Base-by-base conservation (phyloP, 2,888 invertebrate species). In the Muschampia plurimacula region DNA sequence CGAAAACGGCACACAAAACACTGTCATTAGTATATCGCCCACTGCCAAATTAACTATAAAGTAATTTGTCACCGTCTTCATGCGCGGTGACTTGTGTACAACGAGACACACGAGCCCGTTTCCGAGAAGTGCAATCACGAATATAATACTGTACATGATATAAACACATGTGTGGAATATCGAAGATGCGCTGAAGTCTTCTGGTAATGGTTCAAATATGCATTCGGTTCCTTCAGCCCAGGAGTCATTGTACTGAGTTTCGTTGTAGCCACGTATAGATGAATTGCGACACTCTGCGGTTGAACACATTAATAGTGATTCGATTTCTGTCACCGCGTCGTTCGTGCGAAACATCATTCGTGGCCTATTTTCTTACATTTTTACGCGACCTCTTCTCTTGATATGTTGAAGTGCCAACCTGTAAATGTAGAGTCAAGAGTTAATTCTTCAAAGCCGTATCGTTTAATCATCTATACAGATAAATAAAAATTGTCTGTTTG, bases 31-130 rank as follows among this genome's bases (percentile, higher is more conserved):
- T 75, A 99, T 96, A 86, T 99, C 99, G 41, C 98, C 98, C 44
- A 98, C 95, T 0, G 98, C 98, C 77, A 99, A 92, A 88, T 97
- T 98, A 83, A 97, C 97, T 84, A 99, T 97, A 87, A 98, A 98
- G 88, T 96, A 97, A 88, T 99, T 98, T 55, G 98, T 98, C 3
- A 98, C 98, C 0, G 98, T 98, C 81, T 97, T 96, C 98, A 98
- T 98, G 36, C 97, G 95, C 0, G 97, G 97, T 22, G 97, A 97
- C 2, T 96, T 96, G 74, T 97, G 95, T 0, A 99, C 97, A 32
- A 98, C 97, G 86, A 97, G 98, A 86, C 98, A 98, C n/a, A 98
- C 98, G 66, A 97, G 94, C 67, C 96, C 96, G 83, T 97, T 97
- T 12, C 97, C 97, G 12, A 96, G 80, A 12, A 97, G 87, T 0